phyloP scores from a whole-genome alignment of 2,113 vertebrate species.

The Eclectus roratus region DNA sequence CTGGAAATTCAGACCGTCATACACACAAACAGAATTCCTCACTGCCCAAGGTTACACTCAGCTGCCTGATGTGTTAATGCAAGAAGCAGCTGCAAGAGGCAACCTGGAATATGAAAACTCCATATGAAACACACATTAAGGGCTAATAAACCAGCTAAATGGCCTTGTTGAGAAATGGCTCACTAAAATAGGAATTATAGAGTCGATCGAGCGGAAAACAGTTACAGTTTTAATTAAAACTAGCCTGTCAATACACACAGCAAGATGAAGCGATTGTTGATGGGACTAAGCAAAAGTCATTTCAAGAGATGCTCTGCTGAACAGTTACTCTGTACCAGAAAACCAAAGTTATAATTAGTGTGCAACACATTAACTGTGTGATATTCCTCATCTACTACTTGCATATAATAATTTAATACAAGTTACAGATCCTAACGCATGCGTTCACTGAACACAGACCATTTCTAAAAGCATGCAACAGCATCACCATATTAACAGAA shows the following conservation, averaged over 20 bases:
- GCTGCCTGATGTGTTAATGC: neutral
- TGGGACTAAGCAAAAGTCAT: neutral
- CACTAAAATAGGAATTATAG: neutral
- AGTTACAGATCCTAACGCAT: accelerated
- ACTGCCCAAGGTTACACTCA: accelerated
- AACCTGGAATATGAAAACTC: neutral
- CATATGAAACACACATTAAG: accelerated
- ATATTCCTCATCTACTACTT: neutral
- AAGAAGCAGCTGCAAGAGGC: neutral
- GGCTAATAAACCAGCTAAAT: neutral
- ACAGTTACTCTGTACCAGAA: neutral
- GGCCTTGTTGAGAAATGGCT: neutral
- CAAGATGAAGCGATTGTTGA: neutral
- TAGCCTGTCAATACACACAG: neutral
- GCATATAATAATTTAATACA: accelerated
- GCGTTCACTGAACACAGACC: neutral
- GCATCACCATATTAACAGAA: neutral
- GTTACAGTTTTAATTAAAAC: neutral
- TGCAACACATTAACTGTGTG: neutral
- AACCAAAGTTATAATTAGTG: neutral
- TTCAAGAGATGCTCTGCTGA: neutral
- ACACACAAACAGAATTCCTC: neutral
- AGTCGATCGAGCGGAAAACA: neutral
- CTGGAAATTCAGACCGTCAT: accelerated
- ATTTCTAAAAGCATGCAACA: neutral